Evolutionary conservation across 2,888 invertebrate species (phyloP).

Genomic region (Nephrocerus scutellatus): DNA sequence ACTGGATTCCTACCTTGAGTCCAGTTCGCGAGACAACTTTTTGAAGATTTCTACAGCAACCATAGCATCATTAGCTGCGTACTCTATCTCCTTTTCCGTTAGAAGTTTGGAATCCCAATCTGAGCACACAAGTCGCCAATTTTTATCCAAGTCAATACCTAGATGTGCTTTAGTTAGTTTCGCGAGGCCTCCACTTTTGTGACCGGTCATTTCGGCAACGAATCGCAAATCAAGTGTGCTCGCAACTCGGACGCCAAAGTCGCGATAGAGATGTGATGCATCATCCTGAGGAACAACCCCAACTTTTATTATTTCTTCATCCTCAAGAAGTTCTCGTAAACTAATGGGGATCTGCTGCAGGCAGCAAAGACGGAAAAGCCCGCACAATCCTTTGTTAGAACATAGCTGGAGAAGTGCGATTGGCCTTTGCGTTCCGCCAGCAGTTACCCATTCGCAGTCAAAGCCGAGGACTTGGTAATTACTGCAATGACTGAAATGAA

Average conservation of each 20-base stretch:
- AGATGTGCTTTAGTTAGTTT: constrained; percentile 57
- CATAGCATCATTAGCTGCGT: constrained; percentile 71
- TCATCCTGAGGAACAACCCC: constrained; percentile 69
- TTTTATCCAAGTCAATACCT: constrained; percentile 59
- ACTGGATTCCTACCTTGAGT: constrained; percentile 21
- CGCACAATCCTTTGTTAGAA: constrained; percentile 61
- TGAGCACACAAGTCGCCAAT: constrained; percentile 61
- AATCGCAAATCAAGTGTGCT: constrained; percentile 63
- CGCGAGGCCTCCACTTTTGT: constrained; percentile 56
- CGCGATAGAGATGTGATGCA: constrained; percentile 57
- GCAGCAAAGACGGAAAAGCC: constrained; percentile 59
- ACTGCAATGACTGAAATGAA: constrained; percentile 35
- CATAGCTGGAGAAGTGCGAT: constrained; percentile 69
- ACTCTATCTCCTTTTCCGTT: constrained; percentile 57
- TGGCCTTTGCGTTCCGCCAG: constrained; percentile 53
- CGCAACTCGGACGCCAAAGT: constrained; percentile 57
- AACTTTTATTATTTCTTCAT: constrained; percentile 63
- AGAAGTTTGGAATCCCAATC: constrained; percentile 65
- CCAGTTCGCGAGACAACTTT: constrained; percentile 41
- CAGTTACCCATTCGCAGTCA: constrained; percentile 75
- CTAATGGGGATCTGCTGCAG: constrained; percentile 56
- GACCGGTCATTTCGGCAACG: constrained; percentile 50
- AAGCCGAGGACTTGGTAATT: constrained; percentile 59
- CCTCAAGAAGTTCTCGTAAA: constrained; percentile 59
- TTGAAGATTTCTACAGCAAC: constrained; percentile 64